Percentiles rank a stretch among this genome's conserved stretches.
These are phyloP conservation scores for Crossocerus cetratus DNA, from an alignment of 2,888 invertebrate species.

Conservation along the genomic window DNA sequence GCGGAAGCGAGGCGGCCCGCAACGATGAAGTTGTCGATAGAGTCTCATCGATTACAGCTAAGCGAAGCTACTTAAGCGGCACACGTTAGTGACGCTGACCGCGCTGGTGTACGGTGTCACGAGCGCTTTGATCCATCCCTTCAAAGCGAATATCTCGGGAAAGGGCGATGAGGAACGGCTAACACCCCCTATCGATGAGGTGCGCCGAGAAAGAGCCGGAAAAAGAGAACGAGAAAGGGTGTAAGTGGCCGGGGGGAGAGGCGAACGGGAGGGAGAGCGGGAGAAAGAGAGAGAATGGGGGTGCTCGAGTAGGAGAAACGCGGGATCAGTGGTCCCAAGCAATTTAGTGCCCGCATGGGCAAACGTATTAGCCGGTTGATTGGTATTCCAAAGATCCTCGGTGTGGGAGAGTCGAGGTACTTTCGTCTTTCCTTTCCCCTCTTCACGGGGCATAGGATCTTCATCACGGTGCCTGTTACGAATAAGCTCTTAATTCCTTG, in stretches of 20 bases:
- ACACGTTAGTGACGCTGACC: background rate
- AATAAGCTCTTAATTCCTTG: constrained; percentile 75
- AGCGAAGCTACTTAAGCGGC: constrained; percentile 1
- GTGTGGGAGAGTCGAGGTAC: constrained; percentile 57
- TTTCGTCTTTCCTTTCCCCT: constrained; percentile 35
- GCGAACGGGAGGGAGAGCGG: background rate
- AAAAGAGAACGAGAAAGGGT: background rate
- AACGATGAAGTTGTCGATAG: background rate
- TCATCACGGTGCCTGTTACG: constrained; percentile 72
- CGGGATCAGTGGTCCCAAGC: constrained; percentile 50
- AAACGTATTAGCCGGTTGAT: constrained; percentile 65
- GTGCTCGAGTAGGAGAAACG: background rate
- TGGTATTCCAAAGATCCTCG: constrained; percentile 62
- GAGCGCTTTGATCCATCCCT: background rate
- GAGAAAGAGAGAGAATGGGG: background rate
- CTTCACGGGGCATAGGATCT: constrained; percentile 65
- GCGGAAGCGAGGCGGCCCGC: background rate
- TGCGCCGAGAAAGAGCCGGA: no score
- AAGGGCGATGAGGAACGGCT: no score
- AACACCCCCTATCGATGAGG: no score
- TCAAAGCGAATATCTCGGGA: background rate
- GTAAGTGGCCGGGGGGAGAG: background rate
- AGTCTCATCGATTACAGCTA: background rate
- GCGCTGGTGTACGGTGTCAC: background rate
- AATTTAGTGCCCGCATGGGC: constrained; percentile 71